These are phyloP conservation scores for Babylonia areolata DNA, from an alignment of 1,140 invertebrate species.

Conservation along the genomic window DNA sequence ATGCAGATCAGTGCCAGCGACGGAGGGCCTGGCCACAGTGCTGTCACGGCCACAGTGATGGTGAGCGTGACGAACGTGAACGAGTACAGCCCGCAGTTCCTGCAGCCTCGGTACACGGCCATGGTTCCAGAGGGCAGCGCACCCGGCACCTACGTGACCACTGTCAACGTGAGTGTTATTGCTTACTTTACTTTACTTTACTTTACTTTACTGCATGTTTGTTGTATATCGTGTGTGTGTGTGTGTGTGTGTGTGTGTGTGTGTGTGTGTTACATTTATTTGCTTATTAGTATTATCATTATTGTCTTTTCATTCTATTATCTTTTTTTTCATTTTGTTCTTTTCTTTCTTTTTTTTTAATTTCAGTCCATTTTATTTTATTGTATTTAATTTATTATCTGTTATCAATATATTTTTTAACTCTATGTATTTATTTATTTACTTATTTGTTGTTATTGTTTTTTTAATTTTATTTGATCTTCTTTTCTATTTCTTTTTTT, in stretches of 20 bases:
- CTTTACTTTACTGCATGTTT: neutral
- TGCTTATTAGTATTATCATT: too few species aligned
- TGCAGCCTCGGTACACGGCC: neutral
- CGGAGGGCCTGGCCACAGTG: neutral
- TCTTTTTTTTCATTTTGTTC: too few species aligned
- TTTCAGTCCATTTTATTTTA: too few species aligned
- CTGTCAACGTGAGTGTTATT: neutral
- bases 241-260: constrained; percentile 26
- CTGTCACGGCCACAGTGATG: neutral
- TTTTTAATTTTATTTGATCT: too few species aligned
- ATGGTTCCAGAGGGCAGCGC: neutral
- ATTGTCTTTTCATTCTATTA: too few species aligned
- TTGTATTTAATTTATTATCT: too few species aligned
- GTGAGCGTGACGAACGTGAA: neutral
- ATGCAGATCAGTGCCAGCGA: neutral
- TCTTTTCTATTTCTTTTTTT: too few species aligned
- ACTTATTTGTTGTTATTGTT: too few species aligned
- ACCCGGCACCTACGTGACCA: neutral
- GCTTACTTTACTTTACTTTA: neutral
- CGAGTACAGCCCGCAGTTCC: neutral
- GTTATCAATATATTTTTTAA: too few species aligned
- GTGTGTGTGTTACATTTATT: constrained; percentile 1
- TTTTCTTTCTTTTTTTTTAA: too few species aligned
- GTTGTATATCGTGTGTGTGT: neutral
- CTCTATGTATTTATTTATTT: too few species aligned